Conservation (phyloP, 2,797 vertebrate species). For the Dicrostonyx torquatus region DNA sequence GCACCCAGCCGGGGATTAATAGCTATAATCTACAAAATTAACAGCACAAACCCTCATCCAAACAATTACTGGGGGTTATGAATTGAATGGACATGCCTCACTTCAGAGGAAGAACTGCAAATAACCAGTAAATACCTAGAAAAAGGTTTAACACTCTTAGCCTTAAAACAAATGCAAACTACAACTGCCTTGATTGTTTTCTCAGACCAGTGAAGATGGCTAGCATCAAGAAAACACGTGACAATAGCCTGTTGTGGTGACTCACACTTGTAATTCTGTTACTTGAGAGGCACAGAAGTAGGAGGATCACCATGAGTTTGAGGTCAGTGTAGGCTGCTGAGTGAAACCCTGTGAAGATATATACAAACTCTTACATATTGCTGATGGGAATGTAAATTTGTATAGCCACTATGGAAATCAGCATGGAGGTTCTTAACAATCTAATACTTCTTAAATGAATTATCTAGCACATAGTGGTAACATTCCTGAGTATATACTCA, state of each 20-base stretch:
- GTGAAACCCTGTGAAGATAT: background rate
- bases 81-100: background rate
- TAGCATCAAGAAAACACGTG: background rate
- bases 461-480: background rate
- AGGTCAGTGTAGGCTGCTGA: background rate
- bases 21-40: background rate
- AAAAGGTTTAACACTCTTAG: background rate
- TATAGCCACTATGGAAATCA: background rate
- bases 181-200: background rate
- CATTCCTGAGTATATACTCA: background rate
- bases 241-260: background rate
- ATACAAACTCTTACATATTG: background rate
- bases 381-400: background rate
- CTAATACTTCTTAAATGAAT: background rate
- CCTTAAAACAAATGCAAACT: background rate
- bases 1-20: background rate
- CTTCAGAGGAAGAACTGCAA: background rate
- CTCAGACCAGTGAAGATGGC: background rate
- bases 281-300: background rate
- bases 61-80: background rate
- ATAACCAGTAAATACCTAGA: background rate
- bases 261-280: background rate
- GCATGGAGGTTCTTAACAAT: background rate
- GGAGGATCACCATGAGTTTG: background rate
- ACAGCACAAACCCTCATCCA: background rate